Base-by-base conservation (phyloP, 2,797 vertebrate genomes). In the Ceyx erithaca region DNA sequence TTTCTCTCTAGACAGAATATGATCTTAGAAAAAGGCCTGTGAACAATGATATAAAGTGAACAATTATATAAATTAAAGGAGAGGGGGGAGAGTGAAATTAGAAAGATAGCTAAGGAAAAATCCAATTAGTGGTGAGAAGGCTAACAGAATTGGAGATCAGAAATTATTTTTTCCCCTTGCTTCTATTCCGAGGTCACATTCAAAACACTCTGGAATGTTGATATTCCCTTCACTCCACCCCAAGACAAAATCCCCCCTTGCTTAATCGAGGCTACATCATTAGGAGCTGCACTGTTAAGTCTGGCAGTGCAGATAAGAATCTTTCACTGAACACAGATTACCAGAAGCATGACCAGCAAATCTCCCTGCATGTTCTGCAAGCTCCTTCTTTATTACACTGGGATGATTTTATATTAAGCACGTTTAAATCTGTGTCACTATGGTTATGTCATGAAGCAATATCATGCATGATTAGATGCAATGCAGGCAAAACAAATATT, bases 381-480 rank as follows among this genome's bases (percentile, higher is more conserved):
- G 79, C 84, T 73, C 59, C 67, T 71, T 83, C 63, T 68, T 93
- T 80, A 85, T 90, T 90, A 80, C 85, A 76, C 70, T 40, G 64
- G 58, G 70, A 94, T 95, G 71, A 71, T 95, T 92, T 91, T 92
- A 67, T 89, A 63, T 59, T 87, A 92, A 95, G 82, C 59, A 58
- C 31, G 1, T 70, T 62, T 76, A 94, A 96, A 95, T 96, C 94
- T 94, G 58, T 94, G 93, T 96, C 91, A 90, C 93, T 94, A 95
- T 95, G 93, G 94, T 93, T 93, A 80, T 72, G 88, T 80, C 89
- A 93, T 89, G 88, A 95, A 84, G 68, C 30, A 95, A 90, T 95
- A 92, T 75, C 84, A 83, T 86, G 91, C 96, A 84, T 91, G 94
- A 93, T 71, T 94, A 94, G 79, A 82, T 83, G 73, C 58, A 79